Conservation (phyloP, 2,113 vertebrate species). For the Apodemus sylvaticus region DNA sequence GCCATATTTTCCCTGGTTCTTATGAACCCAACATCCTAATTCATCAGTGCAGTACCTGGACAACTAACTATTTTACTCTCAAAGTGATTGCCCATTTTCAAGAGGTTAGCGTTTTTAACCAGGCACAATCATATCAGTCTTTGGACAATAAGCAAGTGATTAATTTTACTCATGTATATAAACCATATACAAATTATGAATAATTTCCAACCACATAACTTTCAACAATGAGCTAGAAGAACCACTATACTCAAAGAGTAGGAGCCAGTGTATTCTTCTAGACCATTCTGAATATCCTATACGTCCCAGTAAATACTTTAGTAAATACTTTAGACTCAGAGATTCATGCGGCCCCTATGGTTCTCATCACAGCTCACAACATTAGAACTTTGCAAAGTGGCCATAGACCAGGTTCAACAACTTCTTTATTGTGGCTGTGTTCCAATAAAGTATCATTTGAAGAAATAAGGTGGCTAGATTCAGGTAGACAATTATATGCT, state of each 20-base stretch:
- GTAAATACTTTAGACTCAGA: neutral
- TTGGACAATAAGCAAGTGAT: neutral
- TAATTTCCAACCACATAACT: neutral
- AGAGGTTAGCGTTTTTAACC: neutral
- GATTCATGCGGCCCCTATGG: neutral
- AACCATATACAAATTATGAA: neutral
- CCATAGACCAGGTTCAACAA: neutral
- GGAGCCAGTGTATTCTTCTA: neutral
- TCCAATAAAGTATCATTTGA: constrained; percentile 14
- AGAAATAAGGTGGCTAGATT: constrained; percentile 14
- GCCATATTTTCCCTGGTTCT: neutral
- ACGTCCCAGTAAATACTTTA: too few species aligned
- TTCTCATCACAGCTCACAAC: neutral
- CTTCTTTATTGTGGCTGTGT: neutral
- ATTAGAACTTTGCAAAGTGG: neutral
- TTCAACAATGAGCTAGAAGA: neutral
- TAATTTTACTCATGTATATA: neutral
- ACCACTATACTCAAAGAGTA: neutral
- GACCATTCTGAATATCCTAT: neutral
- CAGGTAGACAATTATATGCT: neutral
- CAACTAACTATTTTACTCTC: neutral
- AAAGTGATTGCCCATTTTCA: neutral
- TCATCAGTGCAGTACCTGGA: neutral
- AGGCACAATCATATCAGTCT: neutral
- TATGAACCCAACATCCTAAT: neutral